phyloP scores from a whole-genome alignment of 1,140 invertebrate species.

The Hyposmocoma kahamanoa region DNA sequence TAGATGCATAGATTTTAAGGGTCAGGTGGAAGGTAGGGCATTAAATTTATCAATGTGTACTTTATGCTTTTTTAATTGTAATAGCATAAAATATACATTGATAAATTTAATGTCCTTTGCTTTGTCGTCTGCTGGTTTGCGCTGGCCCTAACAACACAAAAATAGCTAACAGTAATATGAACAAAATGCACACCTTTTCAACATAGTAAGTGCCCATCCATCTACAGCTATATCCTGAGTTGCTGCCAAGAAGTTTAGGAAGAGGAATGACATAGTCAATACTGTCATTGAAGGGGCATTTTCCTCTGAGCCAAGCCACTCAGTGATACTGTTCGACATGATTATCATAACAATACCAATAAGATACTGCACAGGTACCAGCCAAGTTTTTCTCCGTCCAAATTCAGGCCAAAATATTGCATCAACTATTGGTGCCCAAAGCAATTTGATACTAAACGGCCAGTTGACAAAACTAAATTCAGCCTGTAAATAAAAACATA shows the following conservation, averaged over 20 bases:
- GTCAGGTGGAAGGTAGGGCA: too few species aligned
- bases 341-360: constrained; percentile 90
- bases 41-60: too few species aligned
- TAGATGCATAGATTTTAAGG: too few species aligned
- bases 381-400: constrained; percentile 97
- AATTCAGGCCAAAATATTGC: constrained; percentile 88
- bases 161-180: too few species aligned
- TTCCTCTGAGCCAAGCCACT: constrained; percentile 81
- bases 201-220: constrained; percentile 99
- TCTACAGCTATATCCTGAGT: constrained; percentile 99
- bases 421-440: constrained; percentile 99
- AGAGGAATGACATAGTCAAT: constrained; percentile 92
- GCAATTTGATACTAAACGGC: constrained; percentile 97
- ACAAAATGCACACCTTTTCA: constrained; percentile 93
- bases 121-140: too few species aligned
- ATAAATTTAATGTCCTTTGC: too few species aligned
- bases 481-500: constrained; percentile 80
- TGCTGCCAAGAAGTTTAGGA: constrained; percentile 96
- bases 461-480: constrained; percentile 98
- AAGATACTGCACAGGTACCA: constrained; percentile 92
- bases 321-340: constrained; percentile 83
- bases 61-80: too few species aligned
- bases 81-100: too few species aligned
- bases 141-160: too few species aligned
- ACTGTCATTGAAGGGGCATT: constrained; percentile 84